A percentile compares a stretch with the other conserved stretches of the same genome.
Conservation (phyloP, 2,797 vertebrate species). For the Sitta carolinensis region DNA sequence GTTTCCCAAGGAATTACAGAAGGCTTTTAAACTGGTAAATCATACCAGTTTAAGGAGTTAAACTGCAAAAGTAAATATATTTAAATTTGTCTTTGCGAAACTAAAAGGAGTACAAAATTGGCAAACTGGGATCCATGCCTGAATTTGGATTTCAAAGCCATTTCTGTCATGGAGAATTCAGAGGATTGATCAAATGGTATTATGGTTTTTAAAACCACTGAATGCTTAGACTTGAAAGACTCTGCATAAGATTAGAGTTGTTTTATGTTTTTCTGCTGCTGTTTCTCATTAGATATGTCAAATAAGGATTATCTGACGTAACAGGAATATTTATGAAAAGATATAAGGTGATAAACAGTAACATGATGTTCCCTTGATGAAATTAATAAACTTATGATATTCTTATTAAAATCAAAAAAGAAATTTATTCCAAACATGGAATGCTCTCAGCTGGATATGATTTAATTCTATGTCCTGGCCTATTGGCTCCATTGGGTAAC, state of each 20-base stretch:
- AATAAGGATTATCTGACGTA: not conserved
- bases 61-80: not conserved
- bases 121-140: not conserved
- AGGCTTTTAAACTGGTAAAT: not conserved
- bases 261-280: not conserved
- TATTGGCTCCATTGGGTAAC: not conserved
- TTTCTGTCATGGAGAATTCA: not conserved
- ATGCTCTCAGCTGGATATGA: not conserved
- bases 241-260: not conserved
- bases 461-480: not conserved
- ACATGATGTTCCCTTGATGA: not conserved
- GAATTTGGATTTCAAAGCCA: not conserved
- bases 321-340: not conserved
- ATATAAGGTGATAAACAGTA: not conserved
- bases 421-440: not conserved
- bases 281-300: not conserved
- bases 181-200: not conserved
- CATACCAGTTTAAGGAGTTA: not conserved
- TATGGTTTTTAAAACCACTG: not conserved
- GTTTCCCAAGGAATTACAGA: not conserved
- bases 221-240: not conserved
- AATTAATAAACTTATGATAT: not conserved
- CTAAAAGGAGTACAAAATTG: not conserved
- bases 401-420: not conserved
- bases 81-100: not conserved